Conservation (phyloP, 2,113 vertebrate genomes). For the Melanerpes formicivorus region DNA sequence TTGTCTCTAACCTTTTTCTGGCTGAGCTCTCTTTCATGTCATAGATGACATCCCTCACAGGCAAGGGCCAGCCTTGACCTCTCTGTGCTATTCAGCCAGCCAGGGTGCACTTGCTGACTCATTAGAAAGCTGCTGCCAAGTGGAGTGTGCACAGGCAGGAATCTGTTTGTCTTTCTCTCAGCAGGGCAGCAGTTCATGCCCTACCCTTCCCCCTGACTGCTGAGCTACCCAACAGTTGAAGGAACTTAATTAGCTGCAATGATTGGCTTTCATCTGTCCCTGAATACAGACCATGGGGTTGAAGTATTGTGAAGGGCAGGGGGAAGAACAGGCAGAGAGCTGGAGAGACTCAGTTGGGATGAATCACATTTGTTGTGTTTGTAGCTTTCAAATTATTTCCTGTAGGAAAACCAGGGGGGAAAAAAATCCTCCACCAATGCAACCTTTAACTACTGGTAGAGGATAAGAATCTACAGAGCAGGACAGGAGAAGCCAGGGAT, state of each 20-base stretch:
- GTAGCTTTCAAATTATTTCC: background rate
- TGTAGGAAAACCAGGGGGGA: background rate
- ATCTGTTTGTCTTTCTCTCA: constrained; percentile 60
- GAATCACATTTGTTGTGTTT: background rate
- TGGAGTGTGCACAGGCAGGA: constrained; percentile 14
- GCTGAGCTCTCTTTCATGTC: constrained; percentile 30
- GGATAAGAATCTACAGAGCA: background rate
- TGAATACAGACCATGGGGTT: background rate
- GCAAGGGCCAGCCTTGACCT: constrained; percentile 25
- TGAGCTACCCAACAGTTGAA: constrained; percentile 49
- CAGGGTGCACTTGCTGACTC: constrained; percentile 43
- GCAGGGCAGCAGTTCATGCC: constrained; percentile 20
- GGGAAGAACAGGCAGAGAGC: background rate
- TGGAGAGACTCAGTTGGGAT: background rate
- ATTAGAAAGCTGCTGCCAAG: constrained; percentile 60
- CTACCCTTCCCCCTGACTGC: constrained; percentile 6
- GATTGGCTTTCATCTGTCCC: background rate
- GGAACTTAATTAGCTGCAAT: constrained; percentile 15
- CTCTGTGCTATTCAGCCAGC: constrained; percentile 34
- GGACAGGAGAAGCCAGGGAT: background rate
- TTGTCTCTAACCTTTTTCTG: constrained; percentile 46
- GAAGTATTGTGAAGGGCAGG: background rate
- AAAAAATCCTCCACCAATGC: background rate
- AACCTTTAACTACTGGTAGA: background rate
- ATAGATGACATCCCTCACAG: constrained; percentile 20